A percentile compares a stretch with the other conserved stretches of the same genome.
Conservation (phyloP, 2,113 vertebrate genomes). For the Regulus satrapa region DNA sequence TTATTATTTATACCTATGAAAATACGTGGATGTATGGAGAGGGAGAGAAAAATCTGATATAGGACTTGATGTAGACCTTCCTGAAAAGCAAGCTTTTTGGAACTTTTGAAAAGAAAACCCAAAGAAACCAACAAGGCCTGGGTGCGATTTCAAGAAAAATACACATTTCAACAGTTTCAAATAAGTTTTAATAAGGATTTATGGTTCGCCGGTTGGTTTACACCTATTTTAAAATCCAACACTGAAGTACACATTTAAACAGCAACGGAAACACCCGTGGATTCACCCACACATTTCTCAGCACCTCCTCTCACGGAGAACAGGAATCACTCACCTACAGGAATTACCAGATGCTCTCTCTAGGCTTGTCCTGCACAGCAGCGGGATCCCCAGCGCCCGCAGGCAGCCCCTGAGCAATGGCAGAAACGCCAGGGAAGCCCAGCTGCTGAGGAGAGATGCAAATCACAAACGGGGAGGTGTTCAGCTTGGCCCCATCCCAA, state of each 20-base stretch:
- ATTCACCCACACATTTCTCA: not conserved
- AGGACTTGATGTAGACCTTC: not conserved
- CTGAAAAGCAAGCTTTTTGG: not conserved
- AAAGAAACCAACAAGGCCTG: not conserved
- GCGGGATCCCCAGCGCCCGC: not conserved
- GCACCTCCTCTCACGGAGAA: not conserved
- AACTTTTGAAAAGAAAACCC: not conserved
- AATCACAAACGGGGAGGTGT: not conserved
- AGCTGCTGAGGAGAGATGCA: not conserved
- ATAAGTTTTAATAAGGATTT: not conserved
- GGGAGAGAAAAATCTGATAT: not conserved
- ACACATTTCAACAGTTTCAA: not conserved
- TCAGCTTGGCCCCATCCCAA: slow-evolving; percentile 43
- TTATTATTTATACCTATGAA: not conserved
- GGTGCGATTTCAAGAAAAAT: not conserved
- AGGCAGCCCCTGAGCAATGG: not conserved
- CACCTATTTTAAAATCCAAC: not conserved
- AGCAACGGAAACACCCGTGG: not conserved
- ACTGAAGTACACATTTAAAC: not conserved
- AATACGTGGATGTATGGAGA: not conserved
- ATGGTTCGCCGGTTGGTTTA: not conserved
- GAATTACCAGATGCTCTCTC: not conserved
- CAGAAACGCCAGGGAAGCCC: not conserved
- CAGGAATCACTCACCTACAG: not conserved
- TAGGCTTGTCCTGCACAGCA: not conserved